phyloP scores from a whole-genome alignment of 1,140 invertebrate species.

The Thrips palmi region DNA sequence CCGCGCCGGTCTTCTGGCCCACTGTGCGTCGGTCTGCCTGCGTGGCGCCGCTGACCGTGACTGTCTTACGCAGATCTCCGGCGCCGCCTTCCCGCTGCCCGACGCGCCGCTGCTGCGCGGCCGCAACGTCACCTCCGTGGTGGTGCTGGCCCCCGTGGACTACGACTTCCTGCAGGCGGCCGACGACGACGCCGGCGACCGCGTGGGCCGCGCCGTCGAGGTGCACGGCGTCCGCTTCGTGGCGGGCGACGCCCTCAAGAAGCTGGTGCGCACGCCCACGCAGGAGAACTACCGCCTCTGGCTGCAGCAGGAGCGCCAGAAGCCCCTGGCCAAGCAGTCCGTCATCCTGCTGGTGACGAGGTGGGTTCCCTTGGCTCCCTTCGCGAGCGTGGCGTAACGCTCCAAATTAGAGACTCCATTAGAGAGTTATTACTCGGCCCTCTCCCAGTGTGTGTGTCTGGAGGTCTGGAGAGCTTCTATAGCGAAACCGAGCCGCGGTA shows the following conservation, averaged over 20 bases:
- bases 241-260: constrained; percentile 48
- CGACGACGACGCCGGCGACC: constrained; percentile 17
- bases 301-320: constrained; percentile 53
- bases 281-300: constrained; percentile 59
- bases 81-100: constrained; percentile 63
- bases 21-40: too few relatives aligned
- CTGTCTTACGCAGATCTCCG: too few relatives aligned
- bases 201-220: constrained; percentile 21
- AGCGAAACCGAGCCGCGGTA: neutral
- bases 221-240: constrained; percentile 29
- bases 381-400: neutral
- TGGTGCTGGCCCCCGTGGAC: constrained; percentile 60
- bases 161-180: constrained; percentile 32
- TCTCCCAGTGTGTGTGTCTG: neutral
- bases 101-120: constrained; percentile 49
- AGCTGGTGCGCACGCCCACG: constrained; percentile 50
- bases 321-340: constrained; percentile 48
- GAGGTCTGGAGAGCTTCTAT: neutral
- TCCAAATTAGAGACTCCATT: neutral
- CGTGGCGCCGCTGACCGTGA: neutral
- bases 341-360: constrained; percentile 59
- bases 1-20: too few relatives aligned
- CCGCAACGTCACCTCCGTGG: constrained; percentile 57
- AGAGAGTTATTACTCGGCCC: neutral
- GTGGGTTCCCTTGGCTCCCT: too few relatives aligned